These are phyloP conservation scores for Melanaphis sacchari DNA, from an alignment of 1,140 invertebrate species.

Conservation along the genomic window DNA sequence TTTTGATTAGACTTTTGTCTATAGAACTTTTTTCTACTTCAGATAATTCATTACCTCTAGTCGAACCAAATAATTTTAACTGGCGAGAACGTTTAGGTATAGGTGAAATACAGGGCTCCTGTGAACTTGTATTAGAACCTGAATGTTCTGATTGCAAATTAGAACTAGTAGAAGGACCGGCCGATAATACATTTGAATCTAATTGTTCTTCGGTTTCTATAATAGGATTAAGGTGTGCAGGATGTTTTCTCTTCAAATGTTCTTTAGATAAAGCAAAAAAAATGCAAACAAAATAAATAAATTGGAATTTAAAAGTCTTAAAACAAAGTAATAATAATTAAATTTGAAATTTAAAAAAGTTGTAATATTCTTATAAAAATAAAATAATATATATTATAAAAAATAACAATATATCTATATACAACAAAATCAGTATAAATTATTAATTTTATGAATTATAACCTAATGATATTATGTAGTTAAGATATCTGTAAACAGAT, in stretches of 20 bases:
- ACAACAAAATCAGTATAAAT: conserved; percentile 5
- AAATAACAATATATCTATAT: not conserved
- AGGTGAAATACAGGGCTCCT: conserved; percentile 7
- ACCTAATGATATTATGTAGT: not conserved
- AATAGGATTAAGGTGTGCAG: conserved; percentile 16
- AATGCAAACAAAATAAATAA: not conserved
- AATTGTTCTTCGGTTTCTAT: conserved; percentile 16
- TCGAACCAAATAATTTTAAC: conserved; percentile 25
- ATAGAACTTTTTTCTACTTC: not conserved
- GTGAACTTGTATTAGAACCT: conserved; percentile 19
- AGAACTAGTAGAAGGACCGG: conserved; percentile 10
- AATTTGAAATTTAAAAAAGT: not conserved
- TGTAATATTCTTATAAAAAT: not conserved
- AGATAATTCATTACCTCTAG: conserved; percentile 13
- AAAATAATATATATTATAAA: not conserved
- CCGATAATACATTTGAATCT: conserved; percentile 20
- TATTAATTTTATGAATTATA: conserved; percentile 8
- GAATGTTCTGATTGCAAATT: not conserved
- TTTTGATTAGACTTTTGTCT: conserved; percentile 32
- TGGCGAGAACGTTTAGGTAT: conserved; percentile 20
- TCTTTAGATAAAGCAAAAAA: conserved; percentile 14
- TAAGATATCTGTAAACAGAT: not conserved
- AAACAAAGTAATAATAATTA: conserved; percentile 15
- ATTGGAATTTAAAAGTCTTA: conserved; percentile 15
- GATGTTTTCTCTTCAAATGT: conserved; percentile 16